Percentiles rank a stretch among this genome's conserved stretches.
Conservation (phyloP, 2,797 vertebrate species). For the Phoxinus dragarum region DNA sequence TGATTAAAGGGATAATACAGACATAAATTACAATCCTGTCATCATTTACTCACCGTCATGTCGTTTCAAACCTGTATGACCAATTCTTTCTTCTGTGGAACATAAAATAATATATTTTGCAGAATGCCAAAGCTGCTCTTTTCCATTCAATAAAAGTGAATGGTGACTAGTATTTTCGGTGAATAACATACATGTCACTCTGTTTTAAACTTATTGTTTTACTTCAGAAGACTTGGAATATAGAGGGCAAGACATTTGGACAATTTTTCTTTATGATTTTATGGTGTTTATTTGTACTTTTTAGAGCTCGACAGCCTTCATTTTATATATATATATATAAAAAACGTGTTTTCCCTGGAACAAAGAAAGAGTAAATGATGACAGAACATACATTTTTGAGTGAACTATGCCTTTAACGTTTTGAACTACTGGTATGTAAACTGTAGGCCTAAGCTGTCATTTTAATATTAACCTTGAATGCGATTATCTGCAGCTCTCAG, state of each 20-base stretch:
- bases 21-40: not conserved
- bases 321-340: not conserved
- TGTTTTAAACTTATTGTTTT: not conserved
- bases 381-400: not conserved
- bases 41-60: not conserved
- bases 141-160: not conserved
- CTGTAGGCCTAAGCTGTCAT: not conserved
- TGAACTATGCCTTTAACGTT: constrained; percentile 38
- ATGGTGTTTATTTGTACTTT: not conserved
- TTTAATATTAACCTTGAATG: constrained; percentile 30
- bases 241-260: not conserved
- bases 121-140: not conserved
- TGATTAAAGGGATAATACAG: not conserved
- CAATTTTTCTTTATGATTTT: not conserved
- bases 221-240: not conserved
- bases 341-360: not conserved
- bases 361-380: constrained; percentile 3
- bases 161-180: not conserved
- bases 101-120: not conserved
- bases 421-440: constrained; percentile 34
- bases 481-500: constrained; percentile 8
- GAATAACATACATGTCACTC: not conserved
- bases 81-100: not conserved
- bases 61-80: not conserved
- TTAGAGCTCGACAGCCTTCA: not conserved